A percentile compares a stretch with the other conserved stretches of the same genome.
phyloP scores from a whole-genome alignment of 2,888 invertebrate species.

The Perithous albicinctus region DNA sequence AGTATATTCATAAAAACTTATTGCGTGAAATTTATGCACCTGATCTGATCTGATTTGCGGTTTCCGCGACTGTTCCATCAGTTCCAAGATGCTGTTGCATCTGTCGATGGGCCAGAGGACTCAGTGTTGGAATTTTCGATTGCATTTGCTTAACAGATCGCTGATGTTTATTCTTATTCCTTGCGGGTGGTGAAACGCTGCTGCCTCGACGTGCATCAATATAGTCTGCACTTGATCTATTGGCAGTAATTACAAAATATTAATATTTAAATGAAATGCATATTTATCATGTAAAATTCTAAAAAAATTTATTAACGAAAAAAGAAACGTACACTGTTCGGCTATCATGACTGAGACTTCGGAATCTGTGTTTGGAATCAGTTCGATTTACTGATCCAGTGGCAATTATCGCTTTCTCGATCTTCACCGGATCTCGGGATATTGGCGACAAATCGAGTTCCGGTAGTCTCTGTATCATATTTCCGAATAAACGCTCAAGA shows the following conservation, averaged over 20 bases:
- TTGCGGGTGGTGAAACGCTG: conserved; percentile 50
- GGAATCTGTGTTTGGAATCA: conserved; percentile 50
- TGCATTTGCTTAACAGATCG: conserved; percentile 24
- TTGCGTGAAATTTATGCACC: conserved; percentile 21
- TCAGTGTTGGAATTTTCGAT: conserved; percentile 59
- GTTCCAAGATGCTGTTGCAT: conserved; percentile 9
- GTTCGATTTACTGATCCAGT: not conserved
- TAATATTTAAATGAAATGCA: not conserved
- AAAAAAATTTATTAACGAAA: not conserved
- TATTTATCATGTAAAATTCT: not conserved
- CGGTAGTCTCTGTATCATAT: conserved; percentile 42
- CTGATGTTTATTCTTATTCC: conserved; percentile 30
- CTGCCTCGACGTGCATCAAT: conserved; percentile 42
- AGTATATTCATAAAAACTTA: not conserved
- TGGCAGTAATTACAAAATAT: not conserved
- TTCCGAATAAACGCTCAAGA: conserved; percentile 16
- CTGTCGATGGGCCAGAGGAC: conserved; percentile 22
- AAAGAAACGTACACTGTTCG: conserved; percentile 39
- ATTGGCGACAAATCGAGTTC: conserved; percentile 51
- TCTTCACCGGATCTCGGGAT: not conserved
- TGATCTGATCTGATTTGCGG: conserved; percentile 55
- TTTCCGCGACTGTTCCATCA: conserved; percentile 40
- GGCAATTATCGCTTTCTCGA: not conserved
- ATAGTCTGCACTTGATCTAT: conserved; percentile 42
- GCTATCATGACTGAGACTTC: conserved; percentile 55